Evolutionary conservation across 2,113 vertebrate genomes (phyloP), one percentile per base, ranked within the genome.

Genomic region (Pedionomus torquatus): DNA sequence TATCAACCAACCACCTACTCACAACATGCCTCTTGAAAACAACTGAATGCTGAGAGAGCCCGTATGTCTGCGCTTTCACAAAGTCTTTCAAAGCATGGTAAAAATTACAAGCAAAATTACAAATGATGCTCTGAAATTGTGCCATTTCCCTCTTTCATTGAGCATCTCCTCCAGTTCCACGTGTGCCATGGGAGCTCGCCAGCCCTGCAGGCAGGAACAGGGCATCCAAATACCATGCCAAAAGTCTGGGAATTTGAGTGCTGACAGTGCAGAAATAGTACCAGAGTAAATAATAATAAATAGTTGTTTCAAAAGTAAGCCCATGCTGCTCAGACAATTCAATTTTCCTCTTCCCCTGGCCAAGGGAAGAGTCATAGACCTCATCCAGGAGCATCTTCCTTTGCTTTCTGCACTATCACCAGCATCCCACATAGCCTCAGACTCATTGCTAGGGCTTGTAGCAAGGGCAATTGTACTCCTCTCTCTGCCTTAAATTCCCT

Each of bases 1-100:
- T 65, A 54, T 91, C 93, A 91, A 95, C 79, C 79, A 81, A 65
- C 86, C 82, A 85, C 97, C 95, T 97, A 96, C 95, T 90, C 93
- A 96, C 90, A 97, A 95, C 93, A 92, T 95, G 92, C 41, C 72
- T 83, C 87, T 48, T 72, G 90, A 92, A 97, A 89, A 87, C 88
- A 83, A 63, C 81, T 31, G 43, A 94, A 83, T 46, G 71, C 78
- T 95, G 83, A 89, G 35, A 65, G 65, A 79, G 48, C 52, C 71
- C 70, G 51, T 90, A 93, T 95, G 91, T 58, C 87, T 92, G 49
- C 48, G 19, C 61, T 88, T 82, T 4, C 58, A 58, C 74, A 39
- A 28, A 83, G 81, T 24, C 83, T 87, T 96, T 58, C 75, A 89
- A 70, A 77, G 72, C 71, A 69, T 85, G 90, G 76, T 74, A 94